Base-by-base conservation (phyloP, 2,797 vertebrate species). In the Lacerta viridis region DNA sequence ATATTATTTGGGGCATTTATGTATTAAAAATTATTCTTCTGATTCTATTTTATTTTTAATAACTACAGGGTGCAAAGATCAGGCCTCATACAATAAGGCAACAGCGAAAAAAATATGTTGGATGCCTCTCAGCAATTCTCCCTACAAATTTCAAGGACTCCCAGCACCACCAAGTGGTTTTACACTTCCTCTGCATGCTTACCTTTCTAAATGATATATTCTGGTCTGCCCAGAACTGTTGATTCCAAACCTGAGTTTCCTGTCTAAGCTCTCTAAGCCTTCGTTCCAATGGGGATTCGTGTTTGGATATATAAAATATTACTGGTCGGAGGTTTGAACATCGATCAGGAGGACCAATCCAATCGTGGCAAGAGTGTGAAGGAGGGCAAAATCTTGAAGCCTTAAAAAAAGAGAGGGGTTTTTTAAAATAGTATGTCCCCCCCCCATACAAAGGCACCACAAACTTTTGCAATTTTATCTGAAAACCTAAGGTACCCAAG, bases 191-290 rank as follows among this genome's bases (percentile, higher is more conserved):
- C 41, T 84, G 17, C 5, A 71, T 1, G 46, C 91, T 88, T 23
- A 98, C 98, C 98, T 98, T 96, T 85, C 27, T 96, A 93, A 98
- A 99, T 18, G 94, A 95, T 92, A 97, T 0, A 89, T 99, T 99
- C 95, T 99, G 98, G 13, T 95, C 92, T 7, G 97, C 92, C 98
- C 99, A 99, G 95, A 99, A 99, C 5, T 88, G 87, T 82, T 99
- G 98, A 93, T 99, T 98, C 97, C 98, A 99, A 87, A 97, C 97
- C 88, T 99, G 98, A 0, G 99, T 98, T 92, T 99, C 98, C 92
- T 98, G 98, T 90, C 99, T 97, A 8, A 98, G 91, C 87, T 97
- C 95, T 83, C 99, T 96, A 88, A 99, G 97, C 4, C 95, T 96
- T 87, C 90, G 97, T 94, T 99, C 97, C 95, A 98, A 91, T 39